Percentiles rank a stretch among this genome's conserved stretches.
Conservation (phyloP, 30 jellyfish, hydroid and myxozoan species). For the Rhopilema esculentum region DNA sequence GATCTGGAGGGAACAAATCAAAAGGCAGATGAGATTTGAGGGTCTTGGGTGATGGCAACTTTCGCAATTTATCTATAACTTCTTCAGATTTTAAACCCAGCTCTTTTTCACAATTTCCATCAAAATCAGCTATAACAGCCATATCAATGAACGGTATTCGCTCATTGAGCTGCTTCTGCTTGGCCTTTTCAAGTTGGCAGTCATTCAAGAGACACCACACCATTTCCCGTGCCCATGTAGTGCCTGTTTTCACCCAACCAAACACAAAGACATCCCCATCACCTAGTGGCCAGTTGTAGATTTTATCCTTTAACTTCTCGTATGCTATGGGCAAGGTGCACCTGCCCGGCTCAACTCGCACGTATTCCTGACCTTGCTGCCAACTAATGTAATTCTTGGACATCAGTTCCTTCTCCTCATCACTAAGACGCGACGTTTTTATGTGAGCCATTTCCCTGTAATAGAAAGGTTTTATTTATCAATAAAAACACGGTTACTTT, state of each 20-base stretch:
- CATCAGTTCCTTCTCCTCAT: slow-evolving; percentile 13
- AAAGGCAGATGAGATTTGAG: slow-evolving; percentile 44
- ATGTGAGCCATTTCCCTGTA: slow-evolving; percentile 15
- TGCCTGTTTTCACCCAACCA: slow-evolving; percentile 56
- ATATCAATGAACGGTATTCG: slow-evolving; percentile 55
- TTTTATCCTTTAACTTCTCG: slow-evolving; percentile 7
- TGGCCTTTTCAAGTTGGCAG: slow-evolving; percentile 32
- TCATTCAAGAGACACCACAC: slow-evolving; percentile 39
- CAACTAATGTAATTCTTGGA: background rate
- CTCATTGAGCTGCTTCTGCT: slow-evolving; percentile 5
- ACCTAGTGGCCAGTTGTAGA: slow-evolving; percentile 31
- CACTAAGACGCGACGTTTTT: slow-evolving; percentile 1
- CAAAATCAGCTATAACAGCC: slow-evolving; percentile 39
- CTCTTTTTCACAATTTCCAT: slow-evolving; percentile 24
- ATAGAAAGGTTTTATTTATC: background rate
- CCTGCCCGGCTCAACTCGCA: slow-evolving; percentile 32
- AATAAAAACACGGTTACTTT: background rate
- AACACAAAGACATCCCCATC: slow-evolving; percentile 26
- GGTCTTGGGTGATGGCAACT: slow-evolving; percentile 50
- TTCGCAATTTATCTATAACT: slow-evolving; percentile 9
- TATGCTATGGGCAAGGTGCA: slow-evolving; percentile 42
- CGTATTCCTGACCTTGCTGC: slow-evolving; percentile 28
- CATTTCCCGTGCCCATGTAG: slow-evolving; percentile 63
- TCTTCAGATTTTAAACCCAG: slow-evolving; percentile 27
- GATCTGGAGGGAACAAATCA: slow-evolving; percentile 48